phyloP scores from a whole-genome alignment of 2,888 invertebrate species.

The Mythimna impura region DNA sequence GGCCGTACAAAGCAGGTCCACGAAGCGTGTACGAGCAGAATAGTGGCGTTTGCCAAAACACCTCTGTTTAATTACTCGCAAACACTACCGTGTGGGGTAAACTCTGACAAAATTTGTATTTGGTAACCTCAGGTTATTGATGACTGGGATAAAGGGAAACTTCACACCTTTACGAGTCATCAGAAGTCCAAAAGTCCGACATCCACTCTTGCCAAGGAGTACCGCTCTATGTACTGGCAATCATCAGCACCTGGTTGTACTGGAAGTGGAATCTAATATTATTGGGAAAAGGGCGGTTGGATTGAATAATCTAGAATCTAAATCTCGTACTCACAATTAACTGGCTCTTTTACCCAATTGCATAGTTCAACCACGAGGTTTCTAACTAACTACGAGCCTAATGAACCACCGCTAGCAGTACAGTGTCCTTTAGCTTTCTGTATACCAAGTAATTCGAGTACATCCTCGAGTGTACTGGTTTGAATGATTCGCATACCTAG shows the following conservation, averaged over 20 bases:
- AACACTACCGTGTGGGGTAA: not conserved
- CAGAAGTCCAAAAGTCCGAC: not conserved
- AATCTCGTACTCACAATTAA: not conserved
- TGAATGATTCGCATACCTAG: conserved; percentile 14
- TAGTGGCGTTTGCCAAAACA: conserved; percentile 5
- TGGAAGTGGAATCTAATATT: not conserved
- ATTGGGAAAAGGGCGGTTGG: not conserved
- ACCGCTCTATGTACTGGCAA: not conserved
- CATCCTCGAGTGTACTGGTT: conserved; percentile 7
- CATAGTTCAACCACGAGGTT: not conserved
- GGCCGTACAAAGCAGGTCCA: conserved; percentile 28
- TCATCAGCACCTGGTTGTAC: not conserved
- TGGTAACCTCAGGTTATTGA: not conserved
- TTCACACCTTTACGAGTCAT: not conserved
- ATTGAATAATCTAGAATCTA: not conserved
- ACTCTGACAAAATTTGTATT: not conserved
- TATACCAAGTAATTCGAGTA: conserved; percentile 1
- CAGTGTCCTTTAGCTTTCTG: not conserved
- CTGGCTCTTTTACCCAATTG: not conserved
- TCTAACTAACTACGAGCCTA: not conserved
- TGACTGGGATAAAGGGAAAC: not conserved
- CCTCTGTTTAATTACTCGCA: conserved; percentile 31
- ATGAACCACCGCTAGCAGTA: not conserved
- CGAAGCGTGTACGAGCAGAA: conserved; percentile 2
- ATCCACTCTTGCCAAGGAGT: not conserved